A percentile compares a stretch with the other conserved stretches of the same genome.
Conservation (phyloP, 2,888 invertebrate genomes). For the Agrenia bidenticulata region DNA sequence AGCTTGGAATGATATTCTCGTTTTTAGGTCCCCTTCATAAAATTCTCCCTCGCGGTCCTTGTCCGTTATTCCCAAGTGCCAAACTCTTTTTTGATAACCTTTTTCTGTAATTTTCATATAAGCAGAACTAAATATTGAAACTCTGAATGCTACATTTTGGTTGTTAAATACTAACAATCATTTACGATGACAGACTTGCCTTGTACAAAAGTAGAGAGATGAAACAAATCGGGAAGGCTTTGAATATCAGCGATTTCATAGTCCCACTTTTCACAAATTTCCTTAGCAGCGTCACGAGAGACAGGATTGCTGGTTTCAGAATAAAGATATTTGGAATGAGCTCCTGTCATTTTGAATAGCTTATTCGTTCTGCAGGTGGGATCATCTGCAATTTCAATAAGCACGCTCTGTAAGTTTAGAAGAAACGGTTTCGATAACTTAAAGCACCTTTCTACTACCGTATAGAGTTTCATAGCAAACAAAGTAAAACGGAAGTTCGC, state of each 20-base stretch:
- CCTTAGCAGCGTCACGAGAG: neutral
- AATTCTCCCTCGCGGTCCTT: constrained; percentile 7
- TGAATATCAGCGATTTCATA: constrained; percentile 2
- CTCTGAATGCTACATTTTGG: too few species aligned
- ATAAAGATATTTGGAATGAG: neutral
- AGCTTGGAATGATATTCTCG: neutral
- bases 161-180: too few species aligned
- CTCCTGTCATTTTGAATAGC: neutral
- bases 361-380: too few species aligned
- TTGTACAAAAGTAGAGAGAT: neutral
- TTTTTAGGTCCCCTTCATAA: neutral
- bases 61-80: neutral
- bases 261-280: constrained; percentile 5
- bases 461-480: too few species aligned
- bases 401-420: too few species aligned
- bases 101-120: too few species aligned
- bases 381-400: too few species aligned
- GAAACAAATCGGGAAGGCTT: neutral
- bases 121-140: too few species aligned
- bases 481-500: too few species aligned
- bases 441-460: too few species aligned
- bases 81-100: neutral
- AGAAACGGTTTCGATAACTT: too few species aligned
- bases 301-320: neutral
- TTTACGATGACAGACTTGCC: too few species aligned